Evolutionary conservation across 1,140 invertebrate species (phyloP), one percentile per base, ranked within the genome.

Genomic region (Drosophila oshimai): DNA sequence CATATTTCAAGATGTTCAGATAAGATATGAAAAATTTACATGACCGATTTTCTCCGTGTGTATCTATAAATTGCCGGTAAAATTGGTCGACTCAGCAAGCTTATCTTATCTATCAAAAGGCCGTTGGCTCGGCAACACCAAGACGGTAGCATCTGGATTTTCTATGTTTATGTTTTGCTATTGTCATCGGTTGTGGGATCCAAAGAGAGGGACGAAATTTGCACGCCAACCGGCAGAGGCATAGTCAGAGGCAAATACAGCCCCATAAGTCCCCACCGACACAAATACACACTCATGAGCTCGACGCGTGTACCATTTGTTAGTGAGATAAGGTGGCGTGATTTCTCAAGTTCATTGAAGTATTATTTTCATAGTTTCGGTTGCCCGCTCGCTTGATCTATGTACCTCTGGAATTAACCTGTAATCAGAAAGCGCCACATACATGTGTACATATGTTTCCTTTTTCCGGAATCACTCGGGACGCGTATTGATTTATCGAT

Each of bases 261-360:
- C 15, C 36, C 39, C 45, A 60, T 12, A 12, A 41, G 37, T 41
- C n/a, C 18, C 26, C 50, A 34, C 65, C 42, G 7, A 42, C 18
- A 58, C 22, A 57, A 37, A 42, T 12, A 46, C 45, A 53, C 49
- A 60, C 33, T 41, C 72, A 81, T 53, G 58, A 58, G 55, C 28
- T 39, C 44, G 60, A 86, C 79, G 79, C 79, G 64, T 83, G 75
- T 79, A 54, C 74, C 73, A 79, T 79, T 75, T 75, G 70, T 86
- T 73, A 65, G 79, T 47, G 74, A 83, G 88, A 89, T 77, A 80
- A 84, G 81, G 87, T 89, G 87, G 87, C 87, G 87, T 89, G 87
- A 89, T 89, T 88, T 88, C 73, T 81, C 87, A 89, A 88, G 88
- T 89, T 89, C 83, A 89, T 73, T 84, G 61, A 89, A 54, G 77